Base-by-base conservation (phyloP, 2,888 invertebrate genomes). In the Diaphora mendica region DNA sequence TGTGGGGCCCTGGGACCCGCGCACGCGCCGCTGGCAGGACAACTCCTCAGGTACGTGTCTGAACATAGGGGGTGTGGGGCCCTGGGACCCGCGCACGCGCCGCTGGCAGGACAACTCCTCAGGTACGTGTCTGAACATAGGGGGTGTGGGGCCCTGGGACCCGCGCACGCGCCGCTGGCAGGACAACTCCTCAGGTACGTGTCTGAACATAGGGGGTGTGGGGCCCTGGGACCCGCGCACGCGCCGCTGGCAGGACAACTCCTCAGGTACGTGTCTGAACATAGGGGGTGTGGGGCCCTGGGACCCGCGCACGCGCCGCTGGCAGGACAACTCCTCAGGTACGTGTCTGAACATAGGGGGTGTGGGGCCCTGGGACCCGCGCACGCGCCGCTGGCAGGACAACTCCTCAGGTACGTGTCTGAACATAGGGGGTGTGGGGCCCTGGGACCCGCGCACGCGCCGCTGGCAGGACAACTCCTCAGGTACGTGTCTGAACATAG, bases 171-270 rank as follows among this genome's bases (percentile, higher is more conserved):
- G 64, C 17, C 33, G 64, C 15, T 64, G 64, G 33, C 33, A 17
- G 33, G 64, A 33, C 30, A 64, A 64, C 15, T 30, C 64, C 33
- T 33, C 35, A 33, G 64, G 64, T 64, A 64, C 42, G 42, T 42
- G 42, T 13, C 2, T 42, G 7, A 0, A 35, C 5, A 94, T 94
- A 39, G 97, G 97, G 20, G 95, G 96, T 15, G 97, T 97, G 33
- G 98, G 97, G n/a, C 92, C 96, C 0, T 96, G 96, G 87, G 97
- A 97, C 88, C 96, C 96, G 70, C 92, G 91, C 9, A 91, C 95
- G 0, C 96, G 97, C 0, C 96, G 96, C 64, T 99, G 99, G 99
- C 96, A 96, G 1, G 96, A 97, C 42, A 96, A 97, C 79, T 81
- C 90, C 7, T 85, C 92, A 1, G 95, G 95, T 95, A 79, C n/a